Evolutionary conservation across 1,140 invertebrate genomes (phyloP), one percentile per base, ranked within the genome.

Genomic region (Drosophila simulans): DNA sequence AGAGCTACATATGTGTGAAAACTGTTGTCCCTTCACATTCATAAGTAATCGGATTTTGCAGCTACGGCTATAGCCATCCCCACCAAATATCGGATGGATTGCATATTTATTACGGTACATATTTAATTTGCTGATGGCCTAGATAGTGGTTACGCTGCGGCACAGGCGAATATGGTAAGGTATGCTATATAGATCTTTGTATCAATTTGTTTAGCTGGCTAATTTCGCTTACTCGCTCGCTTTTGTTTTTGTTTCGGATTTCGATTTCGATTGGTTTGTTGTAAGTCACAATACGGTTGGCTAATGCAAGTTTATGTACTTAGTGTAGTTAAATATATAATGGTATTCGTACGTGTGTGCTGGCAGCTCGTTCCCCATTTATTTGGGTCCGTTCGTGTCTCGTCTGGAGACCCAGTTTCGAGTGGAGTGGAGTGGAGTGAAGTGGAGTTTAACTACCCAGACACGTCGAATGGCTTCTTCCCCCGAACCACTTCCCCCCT

Each of bases 271-370:
- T 22, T 57, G 77, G 64, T 40, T 45, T 81, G 60, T 70, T 66
- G 75, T 88, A 88, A 88, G 83, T 88, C 83, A 88, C 83, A 88
- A 89, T 88, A 89, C 78, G 83, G 83, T 83, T 88, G 83, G 83
- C 83, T 86, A 83, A 86, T 83, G 85, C 63, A 75, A 60, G 69
- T 48, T 60, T 70, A 79, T 68, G 55, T 46, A 66, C 68, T 85
- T 63, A 78, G 52, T 65, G 70, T 57, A 63, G 27, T 57, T 62
- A 63, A 62, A 57, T 65, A 54, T 69, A 48, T 66, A 31, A 72
- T 31, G 42, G 56, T 53, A 46, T 73, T 45, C 54, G 52, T 51
- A 22, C 27, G 39, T 53, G 22, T 53, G 46, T 49, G 79, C 65
- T 72, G 52, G 52, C 37, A 74, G 63, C 42, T 34, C 62, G 58